Evolutionary conservation across 2,797 vertebrate genomes (phyloP).

Genomic region (Ptychadena robeensis): DNA sequence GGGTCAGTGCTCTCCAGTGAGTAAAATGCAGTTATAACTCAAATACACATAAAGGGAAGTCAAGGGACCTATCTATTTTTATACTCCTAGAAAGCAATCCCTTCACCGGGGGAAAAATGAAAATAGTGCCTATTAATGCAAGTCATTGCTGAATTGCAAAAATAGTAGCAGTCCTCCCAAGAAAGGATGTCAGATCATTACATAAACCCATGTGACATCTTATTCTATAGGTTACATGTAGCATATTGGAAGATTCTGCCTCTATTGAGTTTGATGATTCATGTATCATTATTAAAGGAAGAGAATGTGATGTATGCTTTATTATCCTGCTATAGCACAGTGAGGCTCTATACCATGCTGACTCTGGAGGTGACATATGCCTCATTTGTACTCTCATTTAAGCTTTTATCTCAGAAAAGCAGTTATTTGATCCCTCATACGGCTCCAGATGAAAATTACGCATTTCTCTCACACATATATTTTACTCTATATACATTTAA

Average conservation of each 20-base stretch:
- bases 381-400: not conserved
- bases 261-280: not conserved
- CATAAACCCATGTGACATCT: not conserved
- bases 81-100: slow-evolving; percentile 3
- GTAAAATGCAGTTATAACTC: slow-evolving; percentile 17
- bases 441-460: not conserved
- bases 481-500: not conserved
- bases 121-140: slow-evolving; percentile 25
- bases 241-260: not conserved
- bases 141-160: slow-evolving; percentile 12
- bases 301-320: not conserved
- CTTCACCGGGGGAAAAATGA: not conserved
- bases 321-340: not conserved
- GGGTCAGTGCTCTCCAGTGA: slow-evolving; percentile 30
- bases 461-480: not conserved
- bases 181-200: not conserved
- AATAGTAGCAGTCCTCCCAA: not conserved
- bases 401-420: not conserved
- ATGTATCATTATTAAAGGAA: not conserved
- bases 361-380: not conserved
- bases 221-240: not conserved
- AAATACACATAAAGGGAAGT: slow-evolving; percentile 1
- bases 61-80: slow-evolving; percentile 32
- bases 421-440: not conserved
- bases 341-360: slow-evolving; percentile 5